Conservation (phyloP, 2,113 vertebrate genomes). For the Petaurus breviceps region DNA sequence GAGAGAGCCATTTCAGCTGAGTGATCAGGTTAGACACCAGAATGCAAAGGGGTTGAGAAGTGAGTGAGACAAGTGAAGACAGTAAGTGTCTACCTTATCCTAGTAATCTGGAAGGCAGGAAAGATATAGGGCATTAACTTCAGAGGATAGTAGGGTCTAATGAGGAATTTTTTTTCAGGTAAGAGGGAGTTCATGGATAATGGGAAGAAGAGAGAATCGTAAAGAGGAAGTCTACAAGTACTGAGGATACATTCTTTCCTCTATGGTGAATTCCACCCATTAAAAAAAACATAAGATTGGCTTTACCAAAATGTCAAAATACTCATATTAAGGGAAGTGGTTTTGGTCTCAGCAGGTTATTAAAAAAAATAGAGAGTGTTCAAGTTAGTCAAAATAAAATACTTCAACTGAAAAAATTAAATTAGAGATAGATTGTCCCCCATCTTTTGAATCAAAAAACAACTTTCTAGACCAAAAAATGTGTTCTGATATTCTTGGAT, state of each 20-base stretch:
- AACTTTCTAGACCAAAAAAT: constrained; percentile 63
- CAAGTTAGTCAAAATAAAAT: constrained; percentile 5
- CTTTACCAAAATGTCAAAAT: constrained; percentile 73
- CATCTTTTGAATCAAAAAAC: constrained; percentile 53
- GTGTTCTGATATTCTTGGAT: constrained; percentile 76
- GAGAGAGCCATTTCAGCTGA: neutral
- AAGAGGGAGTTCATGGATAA: neutral
- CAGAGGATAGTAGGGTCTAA: neutral
- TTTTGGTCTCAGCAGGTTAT: constrained; percentile 52
- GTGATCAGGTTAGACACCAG: neutral
- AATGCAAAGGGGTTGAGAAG: neutral
- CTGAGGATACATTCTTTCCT: constrained; percentile 48
- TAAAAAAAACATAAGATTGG: constrained; percentile 54
- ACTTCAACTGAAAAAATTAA: neutral
- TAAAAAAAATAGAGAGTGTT: neutral
- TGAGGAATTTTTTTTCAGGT: neutral
- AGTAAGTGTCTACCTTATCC: neutral
- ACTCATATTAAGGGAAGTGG: constrained; percentile 66
- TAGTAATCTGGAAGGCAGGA: neutral
- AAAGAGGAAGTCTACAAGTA: neutral
- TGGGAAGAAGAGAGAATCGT: neutral
- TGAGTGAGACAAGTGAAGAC: neutral
- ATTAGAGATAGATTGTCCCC: constrained; percentile 29
- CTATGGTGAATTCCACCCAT: neutral
- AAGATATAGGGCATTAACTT: neutral